These are phyloP conservation scores for Tragelaphus scriptus DNA, from an alignment of 2,113 vertebrate species.

Conservation along the genomic window DNA sequence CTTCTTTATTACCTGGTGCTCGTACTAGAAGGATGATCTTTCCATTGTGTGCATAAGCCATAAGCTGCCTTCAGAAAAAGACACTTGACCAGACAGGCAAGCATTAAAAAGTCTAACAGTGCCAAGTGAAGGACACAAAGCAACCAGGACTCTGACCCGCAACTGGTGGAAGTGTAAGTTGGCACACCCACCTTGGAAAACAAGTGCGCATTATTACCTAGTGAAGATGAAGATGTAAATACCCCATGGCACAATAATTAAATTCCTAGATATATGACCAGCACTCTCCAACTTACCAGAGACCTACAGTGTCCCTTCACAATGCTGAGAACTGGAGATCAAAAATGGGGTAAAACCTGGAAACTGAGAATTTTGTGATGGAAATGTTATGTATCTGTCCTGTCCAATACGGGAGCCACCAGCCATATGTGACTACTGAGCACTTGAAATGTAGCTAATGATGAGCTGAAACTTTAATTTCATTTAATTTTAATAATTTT, in stretches of 20 bases:
- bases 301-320: not conserved
- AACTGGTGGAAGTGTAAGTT: not conserved
- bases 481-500: not conserved
- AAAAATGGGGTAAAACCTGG: not conserved
- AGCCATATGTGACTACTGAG: not conserved
- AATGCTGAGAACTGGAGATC: not conserved
- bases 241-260: not conserved
- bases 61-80: not conserved
- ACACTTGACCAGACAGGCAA: not conserved
- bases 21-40: not conserved
- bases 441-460: not conserved
- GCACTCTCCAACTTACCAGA: not conserved
- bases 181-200: not conserved
- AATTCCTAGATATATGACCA: not conserved
- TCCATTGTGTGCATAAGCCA: not conserved
- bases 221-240: not conserved
- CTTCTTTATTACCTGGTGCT: not conserved
- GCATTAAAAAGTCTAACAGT: not conserved
- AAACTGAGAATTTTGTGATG: not conserved
- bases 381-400: not conserved
- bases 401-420: not conserved
- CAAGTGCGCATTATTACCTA: not conserved
- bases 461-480: not conserved
- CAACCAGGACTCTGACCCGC: not conserved
- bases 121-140: not conserved